Evolutionary conservation across 2,797 vertebrate species (phyloP), one percentile per base, ranked within the genome.

Genomic region (Gila robusta): DNA sequence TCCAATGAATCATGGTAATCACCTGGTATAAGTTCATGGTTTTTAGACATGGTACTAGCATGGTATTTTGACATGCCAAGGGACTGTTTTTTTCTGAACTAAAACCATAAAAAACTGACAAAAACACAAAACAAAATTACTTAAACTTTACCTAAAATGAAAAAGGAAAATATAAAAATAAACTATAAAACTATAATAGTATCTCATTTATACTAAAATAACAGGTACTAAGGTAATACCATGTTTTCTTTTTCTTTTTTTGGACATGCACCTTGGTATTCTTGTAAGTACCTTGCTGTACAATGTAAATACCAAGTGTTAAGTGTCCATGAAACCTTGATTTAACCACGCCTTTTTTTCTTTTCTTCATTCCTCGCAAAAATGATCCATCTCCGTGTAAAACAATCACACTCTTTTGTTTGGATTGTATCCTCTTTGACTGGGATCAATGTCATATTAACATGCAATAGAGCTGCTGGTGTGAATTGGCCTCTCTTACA

Each of bases 361-460:
- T 2, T 79, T 81, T 47, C 8, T 71, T 71, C 7, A 16, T 72
- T 62, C 41, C 23, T 62, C 23, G 16, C 69, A 39, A 84, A 86
- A 73, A 62, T n/a, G 16, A 81, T 74, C 39, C 14, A 47, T 56
- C 67, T 86, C 72, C n/a, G 26, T 81, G 81, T 74, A 87, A 79
- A 81, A 89, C 82, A 85, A 62, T 10, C 9, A 7, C 54, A 37
- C 35, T 86, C 73, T 12, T 67, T 41, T 80, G 84, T 85, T 86
- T 87, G 78, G 66, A 74, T 86, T 83, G 67, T 72, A 62, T 64
- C 82, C 67, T 85, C 44, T 88, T 82, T 86, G 84, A 85, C 81
- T 89, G 76, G 72, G 87, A 79, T 88, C 86, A 89, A 76, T 92
- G 89, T 87, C 56, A 73, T 87, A 91, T 91, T 82, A 90, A 35